Evolutionary conservation across 1,140 invertebrate species (phyloP), one percentile per base, ranked within the genome.

Genomic region (Wiebesia pumilae): DNA sequence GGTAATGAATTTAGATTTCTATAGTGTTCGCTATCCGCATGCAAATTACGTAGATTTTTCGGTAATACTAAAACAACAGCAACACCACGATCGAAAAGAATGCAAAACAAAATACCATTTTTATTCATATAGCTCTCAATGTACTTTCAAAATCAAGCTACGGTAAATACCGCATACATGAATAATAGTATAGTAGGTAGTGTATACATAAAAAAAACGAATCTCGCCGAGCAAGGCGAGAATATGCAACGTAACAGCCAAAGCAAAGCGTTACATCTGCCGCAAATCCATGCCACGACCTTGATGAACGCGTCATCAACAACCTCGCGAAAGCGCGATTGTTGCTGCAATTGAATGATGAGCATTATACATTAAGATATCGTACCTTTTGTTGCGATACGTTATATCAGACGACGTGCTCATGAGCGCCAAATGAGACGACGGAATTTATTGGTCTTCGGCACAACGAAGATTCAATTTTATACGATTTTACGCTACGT

Each of bases 1-100:
- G 84, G 78, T 85, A 85, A 85, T 27, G 19, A 67, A 85, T 85
- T 85, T 73, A 30, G 43, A 81, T 81, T 85, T 58, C 51, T 1
- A 85, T 65, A 33, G 40, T 83, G 67, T 43, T 69, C 69, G 69
- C 24, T 80, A 69, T 67, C 65, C 27, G 82, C 69, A 84, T 84
- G 82, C 82, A 84, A 67, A 38, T 79, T 38, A 79, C 43, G 75
- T 85, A 85, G 75, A 79, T 67, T 71, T 73, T 69, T 83, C 40
- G 71, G 81, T 71, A 67, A 81, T 24, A 65, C 67, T 81, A 7
- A 38, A 75, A 81, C 38, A 81, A 81, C 62, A 21, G 54, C 21
- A 47, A 30, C n/a, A 43, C 38, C 21, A 75, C 12, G 21, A 75
- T 75, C n/a, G 71, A 75, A 43, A 43, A 33, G 35, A 43, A 43